phyloP scores from a whole-genome alignment of 2,113 vertebrate genomes.

The Myrmecobius fasciatus region DNA sequence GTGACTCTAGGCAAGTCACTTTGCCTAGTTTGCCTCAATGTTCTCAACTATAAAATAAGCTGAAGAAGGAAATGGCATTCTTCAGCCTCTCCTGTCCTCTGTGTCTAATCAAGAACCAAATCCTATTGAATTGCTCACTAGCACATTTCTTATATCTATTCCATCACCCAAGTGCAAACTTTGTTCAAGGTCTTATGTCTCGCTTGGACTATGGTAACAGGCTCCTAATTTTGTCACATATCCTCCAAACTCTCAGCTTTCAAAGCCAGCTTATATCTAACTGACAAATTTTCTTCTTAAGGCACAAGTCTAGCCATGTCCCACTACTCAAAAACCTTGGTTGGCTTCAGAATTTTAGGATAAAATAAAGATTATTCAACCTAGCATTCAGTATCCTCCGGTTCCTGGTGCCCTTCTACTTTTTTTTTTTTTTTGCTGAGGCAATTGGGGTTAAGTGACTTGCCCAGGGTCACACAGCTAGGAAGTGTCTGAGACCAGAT shows the following conservation, averaged over 20 bases:
- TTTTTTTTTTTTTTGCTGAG: background rate
- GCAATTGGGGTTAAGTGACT: too few species aligned
- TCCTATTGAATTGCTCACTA: background rate
- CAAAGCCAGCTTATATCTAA: background rate
- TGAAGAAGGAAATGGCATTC: background rate
- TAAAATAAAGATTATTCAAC: background rate
- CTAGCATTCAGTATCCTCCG: background rate
- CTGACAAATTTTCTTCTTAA: conserved; percentile 14
- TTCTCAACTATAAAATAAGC: background rate
- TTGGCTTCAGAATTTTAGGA: background rate
- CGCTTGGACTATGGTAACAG: background rate
- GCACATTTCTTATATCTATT: background rate
- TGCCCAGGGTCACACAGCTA: too few species aligned
- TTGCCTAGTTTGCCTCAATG: background rate
- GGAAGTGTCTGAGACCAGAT: too few species aligned
- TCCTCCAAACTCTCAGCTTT: background rate
- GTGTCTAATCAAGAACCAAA: background rate
- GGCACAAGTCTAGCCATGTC: background rate
- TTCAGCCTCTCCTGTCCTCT: background rate
- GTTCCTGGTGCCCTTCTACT: background rate
- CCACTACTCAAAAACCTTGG: background rate
- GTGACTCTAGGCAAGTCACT: background rate
- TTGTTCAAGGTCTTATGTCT: background rate
- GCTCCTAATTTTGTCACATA: background rate
- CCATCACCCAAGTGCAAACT: background rate